Conservation (phyloP, 2,797 vertebrate genomes). For the Sebastes variabilis region DNA sequence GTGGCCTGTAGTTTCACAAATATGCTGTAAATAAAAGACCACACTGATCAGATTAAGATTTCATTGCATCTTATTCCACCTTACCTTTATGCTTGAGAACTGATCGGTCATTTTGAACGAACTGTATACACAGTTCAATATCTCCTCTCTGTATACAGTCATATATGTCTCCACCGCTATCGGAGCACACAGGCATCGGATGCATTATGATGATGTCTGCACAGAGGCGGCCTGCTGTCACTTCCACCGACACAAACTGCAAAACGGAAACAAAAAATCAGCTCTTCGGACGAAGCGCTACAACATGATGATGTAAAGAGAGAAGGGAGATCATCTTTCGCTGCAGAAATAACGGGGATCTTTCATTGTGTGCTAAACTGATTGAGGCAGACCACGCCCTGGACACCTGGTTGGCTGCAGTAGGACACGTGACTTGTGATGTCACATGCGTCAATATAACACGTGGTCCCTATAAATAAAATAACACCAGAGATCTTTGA, state of each 20-base stretch:
- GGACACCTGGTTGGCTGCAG: conserved; percentile 43
- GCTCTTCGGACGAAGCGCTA: neutral
- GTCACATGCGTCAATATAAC: neutral
- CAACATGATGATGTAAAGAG: conserved; percentile 22
- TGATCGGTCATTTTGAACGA: conserved; percentile 73
- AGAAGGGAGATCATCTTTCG: conserved; percentile 24
- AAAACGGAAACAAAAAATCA: conserved; percentile 10
- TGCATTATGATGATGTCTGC: conserved; percentile 57
- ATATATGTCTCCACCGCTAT: conserved; percentile 76
- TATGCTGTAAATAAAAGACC: neutral
- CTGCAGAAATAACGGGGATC: conserved; percentile 20
- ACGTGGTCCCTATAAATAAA: conserved; percentile 28
- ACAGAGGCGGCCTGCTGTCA: neutral
- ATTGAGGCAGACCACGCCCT: conserved; percentile 65
- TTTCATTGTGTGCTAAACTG: conserved; percentile 42
- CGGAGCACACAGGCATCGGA: conserved; percentile 56
- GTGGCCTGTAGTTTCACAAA: neutral
- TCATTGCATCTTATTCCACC: neutral
- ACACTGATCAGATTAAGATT: neutral
- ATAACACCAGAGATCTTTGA: neutral
- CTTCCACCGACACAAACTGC: conserved; percentile 4
- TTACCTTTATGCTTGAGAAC: conserved; percentile 80
- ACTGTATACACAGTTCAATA: conserved; percentile 73
- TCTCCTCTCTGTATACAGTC: conserved; percentile 81
- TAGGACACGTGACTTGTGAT: conserved; percentile 24